Percentiles rank a stretch among this genome's conserved stretches.
Conservation (phyloP, 2,888 invertebrate genomes). For the Octonoba sinensis region DNA sequence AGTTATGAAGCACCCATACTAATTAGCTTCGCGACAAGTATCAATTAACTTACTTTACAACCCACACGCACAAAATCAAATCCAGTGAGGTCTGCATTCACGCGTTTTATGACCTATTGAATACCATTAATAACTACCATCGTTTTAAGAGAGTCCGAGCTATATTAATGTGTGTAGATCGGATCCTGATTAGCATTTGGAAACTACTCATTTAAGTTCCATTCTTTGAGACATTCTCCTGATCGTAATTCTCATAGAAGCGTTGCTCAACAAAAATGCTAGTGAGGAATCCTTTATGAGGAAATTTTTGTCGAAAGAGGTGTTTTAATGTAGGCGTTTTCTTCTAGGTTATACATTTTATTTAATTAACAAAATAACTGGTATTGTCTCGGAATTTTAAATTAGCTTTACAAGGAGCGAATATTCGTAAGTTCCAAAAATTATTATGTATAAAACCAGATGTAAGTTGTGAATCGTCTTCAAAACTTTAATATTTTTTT, state of each 20-base stretch:
- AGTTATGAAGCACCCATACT: conserved; percentile 29
- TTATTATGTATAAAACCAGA: too few species aligned
- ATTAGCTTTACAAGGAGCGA: too few species aligned
- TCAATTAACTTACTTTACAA: conserved; percentile 29
- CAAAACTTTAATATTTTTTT: too few species aligned
- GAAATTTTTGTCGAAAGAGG: background rate
- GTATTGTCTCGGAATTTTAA: too few species aligned
- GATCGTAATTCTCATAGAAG: background rate
- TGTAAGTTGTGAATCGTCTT: too few species aligned
- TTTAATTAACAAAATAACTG: too few species aligned
- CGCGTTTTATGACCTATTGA: background rate
- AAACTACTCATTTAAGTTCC: conserved; percentile 4
- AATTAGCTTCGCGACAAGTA: conserved; percentile 34
- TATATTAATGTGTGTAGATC: background rate
- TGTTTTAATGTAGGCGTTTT: background rate
- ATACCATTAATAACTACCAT: conserved; percentile 8
- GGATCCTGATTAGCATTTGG: background rate
- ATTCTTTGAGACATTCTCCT: background rate
- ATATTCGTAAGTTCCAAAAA: too few species aligned
- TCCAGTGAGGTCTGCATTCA: background rate
- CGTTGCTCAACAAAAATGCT: background rate
- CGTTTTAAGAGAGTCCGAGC: background rate
- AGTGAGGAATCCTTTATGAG: background rate
- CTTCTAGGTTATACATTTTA: too few species aligned
- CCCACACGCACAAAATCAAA: conserved; percentile 22